These are phyloP conservation scores for Antidorcas marsupialis DNA, from an alignment of 2,113 vertebrate genomes.

Conservation along the genomic window DNA sequence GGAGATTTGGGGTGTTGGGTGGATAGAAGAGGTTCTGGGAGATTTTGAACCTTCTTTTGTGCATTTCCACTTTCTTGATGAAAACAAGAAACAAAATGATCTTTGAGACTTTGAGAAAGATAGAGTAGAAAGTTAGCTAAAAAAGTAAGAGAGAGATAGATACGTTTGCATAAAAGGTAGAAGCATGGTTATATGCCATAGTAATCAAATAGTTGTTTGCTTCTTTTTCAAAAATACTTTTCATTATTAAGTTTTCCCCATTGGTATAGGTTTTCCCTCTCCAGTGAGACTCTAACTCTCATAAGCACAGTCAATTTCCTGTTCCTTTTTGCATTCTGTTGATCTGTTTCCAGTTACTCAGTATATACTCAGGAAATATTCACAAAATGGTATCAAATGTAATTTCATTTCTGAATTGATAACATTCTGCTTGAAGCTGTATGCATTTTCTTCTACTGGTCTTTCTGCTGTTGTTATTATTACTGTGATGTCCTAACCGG, in stretches of 20 bases:
- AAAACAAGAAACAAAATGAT: neutral
- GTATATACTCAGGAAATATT: neutral
- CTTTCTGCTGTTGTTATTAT: neutral
- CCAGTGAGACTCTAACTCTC: neutral
- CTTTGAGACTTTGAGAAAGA: neutral
- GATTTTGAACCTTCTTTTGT: neutral
- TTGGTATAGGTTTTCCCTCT: neutral
- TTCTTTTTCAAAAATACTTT: slow-evolving; percentile 6
- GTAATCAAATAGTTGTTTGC: neutral
- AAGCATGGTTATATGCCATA: neutral
- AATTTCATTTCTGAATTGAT: neutral
- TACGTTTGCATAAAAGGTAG: neutral
- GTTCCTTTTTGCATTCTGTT: neutral
- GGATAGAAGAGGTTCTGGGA: neutral
- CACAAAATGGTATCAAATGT: neutral
- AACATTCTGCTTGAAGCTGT: neutral
- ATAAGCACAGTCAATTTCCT: neutral
- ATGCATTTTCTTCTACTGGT: neutral
- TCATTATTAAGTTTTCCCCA: neutral
- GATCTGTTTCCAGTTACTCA: neutral
- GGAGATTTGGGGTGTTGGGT: neutral
- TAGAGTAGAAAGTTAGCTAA: neutral
- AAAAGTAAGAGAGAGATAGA: neutral
- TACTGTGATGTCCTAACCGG: neutral
- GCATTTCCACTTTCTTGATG: neutral